Percentiles rank a stretch among this genome's conserved stretches.
These are phyloP conservation scores for Vanessa atalanta DNA, from an alignment of 1,140 invertebrate species.

Conservation along the genomic window DNA sequence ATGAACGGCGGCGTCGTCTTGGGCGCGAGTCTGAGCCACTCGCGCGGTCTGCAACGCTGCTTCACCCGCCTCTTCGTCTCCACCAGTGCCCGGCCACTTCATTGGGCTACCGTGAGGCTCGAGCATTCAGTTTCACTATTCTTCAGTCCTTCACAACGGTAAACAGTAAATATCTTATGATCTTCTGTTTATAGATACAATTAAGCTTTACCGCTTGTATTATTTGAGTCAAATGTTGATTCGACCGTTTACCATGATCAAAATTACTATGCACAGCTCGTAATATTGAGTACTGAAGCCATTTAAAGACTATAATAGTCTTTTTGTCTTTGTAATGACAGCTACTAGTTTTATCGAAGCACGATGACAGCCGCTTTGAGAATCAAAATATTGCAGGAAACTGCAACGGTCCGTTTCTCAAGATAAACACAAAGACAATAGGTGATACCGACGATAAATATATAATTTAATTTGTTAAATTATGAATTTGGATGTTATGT, in stretches of 20 bases:
- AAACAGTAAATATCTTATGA: constrained; percentile 59
- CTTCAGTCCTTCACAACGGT: constrained; percentile 58
- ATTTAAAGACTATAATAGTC: constrained; percentile 64
- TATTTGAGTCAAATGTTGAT: constrained; percentile 50
- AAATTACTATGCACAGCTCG: constrained; percentile 49
- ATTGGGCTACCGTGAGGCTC: constrained; percentile 81
- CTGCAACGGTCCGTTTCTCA: constrained; percentile 65
- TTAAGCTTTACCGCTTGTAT: constrained; percentile 47
- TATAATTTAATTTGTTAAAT: constrained; percentile 43
- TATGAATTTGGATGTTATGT: constrained; percentile 52
- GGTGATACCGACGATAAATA: constrained; percentile 48
- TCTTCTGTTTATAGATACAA: constrained; percentile 48
- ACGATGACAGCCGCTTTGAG: constrained; percentile 75
- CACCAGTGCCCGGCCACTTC: constrained; percentile 80
- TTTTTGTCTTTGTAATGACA: constrained; percentile 78
- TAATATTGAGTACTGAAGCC: constrained; percentile 54
- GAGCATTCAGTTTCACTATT: constrained; percentile 79
- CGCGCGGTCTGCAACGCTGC: constrained; percentile 69
- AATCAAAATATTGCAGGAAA: constrained; percentile 76
- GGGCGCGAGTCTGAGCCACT: constrained; percentile 81
- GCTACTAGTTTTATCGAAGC: constrained; percentile 69
- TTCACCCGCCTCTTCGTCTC: constrained; percentile 78
- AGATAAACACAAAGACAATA: constrained; percentile 63
- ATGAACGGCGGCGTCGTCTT: constrained; percentile 93
- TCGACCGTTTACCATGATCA: constrained; percentile 64